phyloP scores from a whole-genome alignment of 2,113 vertebrate genomes.

The Zosterops hypoxanthus region DNA sequence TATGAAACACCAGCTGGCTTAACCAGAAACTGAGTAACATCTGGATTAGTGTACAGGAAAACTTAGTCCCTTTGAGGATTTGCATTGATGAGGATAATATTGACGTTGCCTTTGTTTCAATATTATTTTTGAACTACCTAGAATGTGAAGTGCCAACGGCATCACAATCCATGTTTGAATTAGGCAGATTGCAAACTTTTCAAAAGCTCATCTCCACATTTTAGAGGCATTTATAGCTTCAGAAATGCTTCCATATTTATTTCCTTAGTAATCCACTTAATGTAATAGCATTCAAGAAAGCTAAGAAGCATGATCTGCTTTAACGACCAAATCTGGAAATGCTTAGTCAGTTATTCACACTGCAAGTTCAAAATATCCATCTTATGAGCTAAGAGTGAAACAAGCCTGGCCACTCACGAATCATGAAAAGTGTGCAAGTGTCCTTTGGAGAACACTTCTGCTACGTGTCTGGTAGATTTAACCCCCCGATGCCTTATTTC shows the following conservation, averaged over 20 bases:
- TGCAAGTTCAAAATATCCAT: slow-evolving; percentile 45
- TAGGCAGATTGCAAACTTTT: not conserved
- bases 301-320: slow-evolving; percentile 71
- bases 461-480: not conserved
- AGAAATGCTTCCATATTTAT: slow-evolving; percentile 25
- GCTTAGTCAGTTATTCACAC: slow-evolving; percentile 56
- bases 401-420: not conserved
- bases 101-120: not conserved
- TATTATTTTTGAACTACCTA: slow-evolving; percentile 7
- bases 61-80: slow-evolving; percentile 1
- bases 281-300: slow-evolving; percentile 66
- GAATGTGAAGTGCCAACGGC: not conserved
- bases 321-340: slow-evolving; percentile 68
- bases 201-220: not conserved
- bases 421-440: not conserved
- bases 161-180: not conserved
- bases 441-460: fast-evolving
- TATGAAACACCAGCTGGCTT: not conserved
- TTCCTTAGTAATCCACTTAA: slow-evolving; percentile 58
- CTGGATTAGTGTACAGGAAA: not conserved
- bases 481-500: not conserved
- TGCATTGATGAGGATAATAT: slow-evolving; percentile 23
- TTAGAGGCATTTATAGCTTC: not conserved
- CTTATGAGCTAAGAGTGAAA: not conserved
- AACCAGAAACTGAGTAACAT: slow-evolving; percentile 4